These are phyloP conservation scores for Hemistola chrysoprasaria DNA, from an alignment of 2,888 invertebrate species.

Conservation along the genomic window DNA sequence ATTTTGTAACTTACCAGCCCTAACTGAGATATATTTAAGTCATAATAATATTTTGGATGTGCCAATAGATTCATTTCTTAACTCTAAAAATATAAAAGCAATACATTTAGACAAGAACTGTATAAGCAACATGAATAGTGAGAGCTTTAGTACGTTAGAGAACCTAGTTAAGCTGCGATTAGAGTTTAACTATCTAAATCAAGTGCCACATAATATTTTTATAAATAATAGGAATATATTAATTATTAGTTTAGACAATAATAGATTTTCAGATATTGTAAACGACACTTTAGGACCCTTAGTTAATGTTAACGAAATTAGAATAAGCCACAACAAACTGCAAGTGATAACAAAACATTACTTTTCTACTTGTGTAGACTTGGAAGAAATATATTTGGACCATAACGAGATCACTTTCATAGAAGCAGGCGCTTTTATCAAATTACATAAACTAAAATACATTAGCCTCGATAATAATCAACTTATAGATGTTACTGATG, in stretches of 20 bases:
- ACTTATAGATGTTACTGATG: constrained; percentile 88
- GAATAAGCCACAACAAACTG: constrained; percentile 92
- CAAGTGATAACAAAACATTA: constrained; percentile 87
- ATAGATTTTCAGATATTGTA: constrained; percentile 89
- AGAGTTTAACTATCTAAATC: constrained; percentile 91
- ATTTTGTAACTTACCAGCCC: constrained; percentile 89
- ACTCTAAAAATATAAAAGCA: constrained; percentile 89
- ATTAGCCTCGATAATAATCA: constrained; percentile 92
- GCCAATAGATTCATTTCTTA: constrained; percentile 90
- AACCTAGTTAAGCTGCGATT: constrained; percentile 91
- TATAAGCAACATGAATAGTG: constrained; percentile 89
- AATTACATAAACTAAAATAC: constrained; percentile 88
- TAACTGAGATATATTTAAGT: constrained; percentile 90
- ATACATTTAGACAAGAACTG: constrained; percentile 94
- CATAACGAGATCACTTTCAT: constrained; percentile 92
- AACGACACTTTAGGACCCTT: constrained; percentile 90
- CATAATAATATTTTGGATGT: constrained; percentile 95
- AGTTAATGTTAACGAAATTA: constrained; percentile 87
- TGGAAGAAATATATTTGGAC: constrained; percentile 92
- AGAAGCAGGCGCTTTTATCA: constrained; percentile 89
- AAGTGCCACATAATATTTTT: constrained; percentile 90
- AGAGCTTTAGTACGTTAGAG: constrained; percentile 88
- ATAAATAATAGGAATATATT: constrained; percentile 88
- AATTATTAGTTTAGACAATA: constrained; percentile 92
- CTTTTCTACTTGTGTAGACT: constrained; percentile 88